Evolutionary conservation across 2,888 invertebrate genomes (phyloP), one percentile per base, ranked within the genome.

Genomic region (Erebia palarica): DNA sequence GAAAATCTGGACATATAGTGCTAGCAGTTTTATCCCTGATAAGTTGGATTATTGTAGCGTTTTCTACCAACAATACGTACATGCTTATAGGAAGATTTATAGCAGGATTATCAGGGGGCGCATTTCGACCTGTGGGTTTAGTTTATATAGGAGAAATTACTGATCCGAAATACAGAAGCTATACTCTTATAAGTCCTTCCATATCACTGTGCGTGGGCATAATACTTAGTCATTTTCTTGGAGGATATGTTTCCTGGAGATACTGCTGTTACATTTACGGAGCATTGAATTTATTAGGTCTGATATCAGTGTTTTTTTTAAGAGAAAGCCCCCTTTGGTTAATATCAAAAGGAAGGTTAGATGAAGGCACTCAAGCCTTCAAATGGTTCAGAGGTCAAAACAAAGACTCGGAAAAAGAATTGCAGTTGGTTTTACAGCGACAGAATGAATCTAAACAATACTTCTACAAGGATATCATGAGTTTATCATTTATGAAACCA

Each of bases 251-350:
- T 4, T 69, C 81, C 44, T 88, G 88, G 88, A 83, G 80, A 72
- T 74, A 74, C 0, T 76, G 78, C 11, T 80, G 84, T 14, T 80
- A 78, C 13, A 68, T 86, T 8, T 87, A 81, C 55, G 73, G 77
- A 8, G 53, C 80, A 16, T 82, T 86, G 1, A 82, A 77, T 71
- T n/a, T 83, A 7, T 1, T 83, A 16, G 73, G 82, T 57, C 77
- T 82, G n/a, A 10, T 75, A 0, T 69, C 82, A 13, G 57, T 85
- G 0, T 3, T 85, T 5, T 78, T 79, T 66, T 73, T 87, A 49
- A 84, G 83, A 79, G 88, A 88, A 77, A 88, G 87, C 44, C 88
- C 88, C 1, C 63, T 87, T 5, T 88, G 88, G 88, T 72, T 88
- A 42, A 78, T 88, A 36, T 75, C 80, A 2, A 86, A 86, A 76